Percentiles rank a stretch among this genome's conserved stretches.
phyloP scores from a whole-genome alignment of 2,888 invertebrate species.

The Andrena haemorrhoa region DNA sequence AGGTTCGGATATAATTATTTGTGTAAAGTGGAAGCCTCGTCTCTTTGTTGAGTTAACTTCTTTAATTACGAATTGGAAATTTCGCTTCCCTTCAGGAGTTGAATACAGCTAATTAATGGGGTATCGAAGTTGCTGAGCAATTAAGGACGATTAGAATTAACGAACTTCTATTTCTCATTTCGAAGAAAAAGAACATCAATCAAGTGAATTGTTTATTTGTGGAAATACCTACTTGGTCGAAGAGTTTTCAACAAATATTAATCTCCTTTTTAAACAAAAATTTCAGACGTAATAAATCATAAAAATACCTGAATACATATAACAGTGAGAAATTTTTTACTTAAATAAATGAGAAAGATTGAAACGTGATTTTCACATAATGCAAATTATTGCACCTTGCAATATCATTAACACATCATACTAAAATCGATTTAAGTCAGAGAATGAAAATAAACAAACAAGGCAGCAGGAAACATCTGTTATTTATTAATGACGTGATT shows the following conservation, averaged over 20 bases:
- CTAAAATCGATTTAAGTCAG: neutral
- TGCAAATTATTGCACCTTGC: too few species aligned
- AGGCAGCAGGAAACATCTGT: too few species aligned
- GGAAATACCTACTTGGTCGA: neutral
- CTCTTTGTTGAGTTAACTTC: constrained; percentile 3
- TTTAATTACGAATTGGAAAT: constrained; percentile 26
- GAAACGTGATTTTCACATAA: too few species aligned
- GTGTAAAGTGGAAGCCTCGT: constrained; percentile 3
- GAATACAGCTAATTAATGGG: constrained; percentile 23
- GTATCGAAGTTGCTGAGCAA: constrained; percentile 12
- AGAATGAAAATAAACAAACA: neutral
- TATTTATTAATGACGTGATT: too few species aligned
- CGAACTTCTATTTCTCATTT: neutral
- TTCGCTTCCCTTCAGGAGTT: neutral
- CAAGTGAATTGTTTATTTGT: constrained; percentile 2
- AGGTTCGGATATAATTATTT: constrained; percentile 10
- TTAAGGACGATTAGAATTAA: constrained; percentile 9
- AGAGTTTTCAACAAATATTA: neutral
- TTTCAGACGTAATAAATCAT: neutral
- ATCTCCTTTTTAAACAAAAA: neutral
- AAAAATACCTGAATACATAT: neutral
- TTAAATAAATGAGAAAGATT: too few species aligned
- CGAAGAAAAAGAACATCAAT: neutral
- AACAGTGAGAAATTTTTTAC: neutral
- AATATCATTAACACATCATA: too few species aligned